A percentile compares a stretch with the other conserved stretches of the same genome.
Conservation (phyloP, 2,113 vertebrate species). For the Saguinus imperator region DNA sequence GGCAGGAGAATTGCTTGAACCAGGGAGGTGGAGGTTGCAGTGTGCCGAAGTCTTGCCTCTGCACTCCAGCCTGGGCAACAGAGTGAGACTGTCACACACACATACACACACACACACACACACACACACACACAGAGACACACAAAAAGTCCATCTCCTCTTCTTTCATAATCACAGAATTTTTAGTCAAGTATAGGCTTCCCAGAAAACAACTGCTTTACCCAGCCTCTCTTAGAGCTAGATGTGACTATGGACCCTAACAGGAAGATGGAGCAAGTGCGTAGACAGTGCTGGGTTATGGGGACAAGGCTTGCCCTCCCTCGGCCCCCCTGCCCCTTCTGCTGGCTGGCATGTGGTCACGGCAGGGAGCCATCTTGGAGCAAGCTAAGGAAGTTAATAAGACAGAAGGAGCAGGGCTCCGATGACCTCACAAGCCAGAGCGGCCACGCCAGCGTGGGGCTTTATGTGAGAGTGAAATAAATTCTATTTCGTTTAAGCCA, state of each 20-base stretch:
- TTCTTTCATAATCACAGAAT: background rate
- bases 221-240: background rate
- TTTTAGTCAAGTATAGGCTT: background rate
- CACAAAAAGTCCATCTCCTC: background rate
- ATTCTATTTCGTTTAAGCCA: background rate
- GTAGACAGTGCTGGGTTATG: background rate
- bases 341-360: too few relatives aligned
- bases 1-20: too few relatives aligned
- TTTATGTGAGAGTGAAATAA: background rate
- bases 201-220: background rate
- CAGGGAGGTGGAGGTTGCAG: too few relatives aligned
- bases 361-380: background rate
- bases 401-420: background rate
- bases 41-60: fast-evolving
- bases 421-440: background rate
- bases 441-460: background rate
- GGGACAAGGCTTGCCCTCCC: background rate
- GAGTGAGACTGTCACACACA: too few relatives aligned
- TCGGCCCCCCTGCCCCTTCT: background rate
- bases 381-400: background rate
- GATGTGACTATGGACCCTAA: background rate
- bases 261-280: background rate
- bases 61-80: too few relatives aligned
- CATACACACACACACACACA: too few relatives aligned
- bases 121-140: too few relatives aligned